Evolutionary conservation across 2,797 vertebrate species (phyloP), one percentile per base, ranked within the genome.

Genomic region (Danionella dracula): DNA sequence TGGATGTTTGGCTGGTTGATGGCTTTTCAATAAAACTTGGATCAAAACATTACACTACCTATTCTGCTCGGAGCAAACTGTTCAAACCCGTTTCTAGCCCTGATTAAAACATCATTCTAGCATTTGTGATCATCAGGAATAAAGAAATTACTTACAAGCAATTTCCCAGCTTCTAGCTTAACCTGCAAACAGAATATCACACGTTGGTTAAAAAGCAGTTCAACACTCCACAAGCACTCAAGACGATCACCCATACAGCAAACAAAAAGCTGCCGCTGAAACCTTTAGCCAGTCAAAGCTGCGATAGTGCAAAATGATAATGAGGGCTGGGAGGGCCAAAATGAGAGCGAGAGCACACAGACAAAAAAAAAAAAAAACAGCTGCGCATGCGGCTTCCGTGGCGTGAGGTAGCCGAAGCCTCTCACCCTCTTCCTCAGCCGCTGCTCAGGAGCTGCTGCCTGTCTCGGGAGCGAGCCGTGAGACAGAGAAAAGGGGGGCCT

Each of bases 361-460:
- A 17, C 4, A 55, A 4, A 8, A 2, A 13, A 8, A 41, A 12
- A 59, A 9, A 41, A 23, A 27, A 46, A 48, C 31, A 10, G 66
- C 45, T 42, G 48, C 32, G 80, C 51, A 80, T 76, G 81, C 49
- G 46, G 73, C 64, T 51, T 54, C 59, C 63, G 78, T 59, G 71
- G 75, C 46, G 69, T 71, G 76, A 73, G 81, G 67, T 66, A 78
- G 84, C 76, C 82, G 78, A 80, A 73, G 79, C 83, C 88, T 85
- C 88, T 89, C 86, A 90, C 89, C 89, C 87, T 84, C 87, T 86
- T 90, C 82, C 83, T 86, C 82, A 86, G 85, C 82, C 81, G 83
- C 82, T 85, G 81, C 84, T 78, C 77, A 71, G 77, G 70, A 59
- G 71, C 66, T 46, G 62, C 64, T 27, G 70, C 76, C 55, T 71